Conservation (phyloP, 2,888 invertebrate species). For the Caenorhabditis afra region DNA sequence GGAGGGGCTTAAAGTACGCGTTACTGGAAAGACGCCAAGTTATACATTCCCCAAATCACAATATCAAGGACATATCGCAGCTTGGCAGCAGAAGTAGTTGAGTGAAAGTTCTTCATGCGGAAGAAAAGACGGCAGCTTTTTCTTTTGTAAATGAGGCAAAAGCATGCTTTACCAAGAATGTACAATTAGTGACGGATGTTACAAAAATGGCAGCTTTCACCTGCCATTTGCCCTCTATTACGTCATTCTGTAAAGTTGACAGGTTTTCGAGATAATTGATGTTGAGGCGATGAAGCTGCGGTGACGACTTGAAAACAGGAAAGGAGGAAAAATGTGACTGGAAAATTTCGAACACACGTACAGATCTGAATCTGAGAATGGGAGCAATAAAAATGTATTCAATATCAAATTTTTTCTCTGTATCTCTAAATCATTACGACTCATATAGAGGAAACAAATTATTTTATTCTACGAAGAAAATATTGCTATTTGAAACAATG, state of each 20-base stretch:
- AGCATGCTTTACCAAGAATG: conserved; percentile 23
- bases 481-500: too few relatives aligned
- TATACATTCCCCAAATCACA: conserved; percentile 47
- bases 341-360: too few relatives aligned
- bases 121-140: conserved; percentile 36
- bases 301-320: neutral
- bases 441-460: too few relatives aligned
- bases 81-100: conserved; percentile 31
- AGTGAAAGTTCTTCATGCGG: conserved; percentile 42
- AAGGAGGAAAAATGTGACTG: too few relatives aligned
- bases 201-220: conserved; percentile 29
- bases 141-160: conserved; percentile 21
- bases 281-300: conserved; percentile 5
- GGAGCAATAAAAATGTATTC: too few relatives aligned
- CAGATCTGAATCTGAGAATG: too few relatives aligned
- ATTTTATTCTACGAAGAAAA: too few relatives aligned
- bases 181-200: conserved; percentile 49
- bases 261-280: conserved; percentile 42
- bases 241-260: conserved; percentile 39
- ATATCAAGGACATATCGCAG: conserved; percentile 55
- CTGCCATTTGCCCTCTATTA: conserved; percentile 55
- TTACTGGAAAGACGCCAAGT: conserved; percentile 31
- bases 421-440: too few relatives aligned
- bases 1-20: conserved; percentile 19
- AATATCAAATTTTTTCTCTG: too few relatives aligned